Evolutionary conservation across 1,140 invertebrate species (phyloP), one percentile per base, ranked within the genome.

Genomic region (Tribolium castaneum): DNA sequence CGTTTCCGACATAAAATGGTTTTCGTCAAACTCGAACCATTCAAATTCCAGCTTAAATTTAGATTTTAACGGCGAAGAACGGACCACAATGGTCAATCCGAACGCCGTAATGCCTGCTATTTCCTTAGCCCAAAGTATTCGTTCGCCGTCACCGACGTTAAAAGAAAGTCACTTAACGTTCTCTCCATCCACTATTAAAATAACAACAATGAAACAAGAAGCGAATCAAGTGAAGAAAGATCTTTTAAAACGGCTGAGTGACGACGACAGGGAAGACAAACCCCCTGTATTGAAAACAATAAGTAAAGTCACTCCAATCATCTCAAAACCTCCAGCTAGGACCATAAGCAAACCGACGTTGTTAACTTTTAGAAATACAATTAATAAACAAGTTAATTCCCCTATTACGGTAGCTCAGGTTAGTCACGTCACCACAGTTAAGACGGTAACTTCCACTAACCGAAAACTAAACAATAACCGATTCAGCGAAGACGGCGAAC

Each of bases 21-120:
- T 89, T 49, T 88, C 87, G 76, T 84, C 88, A 70, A 91, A 89
- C 79, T 90, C 91, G 35, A 90, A 88, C 72, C 87, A 89, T 50
- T 92, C 91, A 25, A 90, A 89, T 86, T 92, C 92, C 79, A 92
- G 91, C 84, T 92, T 92, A 81, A 93, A 92, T 81, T 86, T 93
- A 75, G 94, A 95, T 84, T 90, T 94, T 78, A 92, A 90, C 82
- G 92, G 92, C 0, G 91, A 92, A 19, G 92, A 94, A 79, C 91
- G 91, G 0, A 91, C 93, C 2, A 91, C 92, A 13, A 93, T 93
- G 90, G 93, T 96, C 1, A 94, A 95, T 87, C 94, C 94, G 0
- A 94, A 93, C 81, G 93, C 93, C 22, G 90, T 92, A 3, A 92
- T 92, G 88, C 90, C 91, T 9, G 85, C 83, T 25, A 84, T 85